Conservation (phyloP, 2,113 vertebrate genomes). For the Labeo catla region DNA sequence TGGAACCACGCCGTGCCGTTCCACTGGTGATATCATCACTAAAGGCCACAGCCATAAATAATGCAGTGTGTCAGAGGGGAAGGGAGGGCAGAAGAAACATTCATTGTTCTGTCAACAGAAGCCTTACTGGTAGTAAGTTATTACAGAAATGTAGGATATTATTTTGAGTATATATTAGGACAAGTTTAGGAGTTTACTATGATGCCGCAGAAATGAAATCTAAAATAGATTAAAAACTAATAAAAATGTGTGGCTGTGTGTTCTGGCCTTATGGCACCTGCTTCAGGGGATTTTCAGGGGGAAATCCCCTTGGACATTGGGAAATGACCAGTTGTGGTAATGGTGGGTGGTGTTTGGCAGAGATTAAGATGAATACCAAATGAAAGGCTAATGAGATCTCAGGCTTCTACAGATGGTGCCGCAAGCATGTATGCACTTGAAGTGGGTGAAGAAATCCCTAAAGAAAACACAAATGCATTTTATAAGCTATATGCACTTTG, state of each 20-base stretch:
- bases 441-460: constrained; percentile 5
- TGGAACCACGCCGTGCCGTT: background rate
- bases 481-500: constrained; percentile 5
- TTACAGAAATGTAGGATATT: background rate
- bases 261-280: background rate
- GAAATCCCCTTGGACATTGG: background rate
- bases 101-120: constrained; percentile 20
- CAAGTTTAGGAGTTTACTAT: background rate
- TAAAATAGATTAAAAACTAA: background rate
- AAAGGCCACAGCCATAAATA: constrained; percentile 23
- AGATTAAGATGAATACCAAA: constrained; percentile 26
- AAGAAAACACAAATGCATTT: constrained; percentile 7
- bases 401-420: constrained; percentile 43
- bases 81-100: background rate
- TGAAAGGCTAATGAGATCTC: constrained; percentile 38
- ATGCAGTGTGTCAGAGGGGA: constrained; percentile 13
- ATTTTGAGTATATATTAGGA: background rate
- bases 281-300: constrained; percentile 2
- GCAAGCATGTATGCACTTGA: background rate
- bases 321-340: constrained; percentile 2
- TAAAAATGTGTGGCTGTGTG: background rate
- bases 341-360: background rate
- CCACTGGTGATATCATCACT: constrained; percentile 32
- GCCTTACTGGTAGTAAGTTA: background rate
- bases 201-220: background rate